Percentiles rank a stretch among this genome's conserved stretches.
Evolutionary conservation across 2,113 vertebrate species (phyloP).

Genomic region (Lophochroa leadbeateri): DNA sequence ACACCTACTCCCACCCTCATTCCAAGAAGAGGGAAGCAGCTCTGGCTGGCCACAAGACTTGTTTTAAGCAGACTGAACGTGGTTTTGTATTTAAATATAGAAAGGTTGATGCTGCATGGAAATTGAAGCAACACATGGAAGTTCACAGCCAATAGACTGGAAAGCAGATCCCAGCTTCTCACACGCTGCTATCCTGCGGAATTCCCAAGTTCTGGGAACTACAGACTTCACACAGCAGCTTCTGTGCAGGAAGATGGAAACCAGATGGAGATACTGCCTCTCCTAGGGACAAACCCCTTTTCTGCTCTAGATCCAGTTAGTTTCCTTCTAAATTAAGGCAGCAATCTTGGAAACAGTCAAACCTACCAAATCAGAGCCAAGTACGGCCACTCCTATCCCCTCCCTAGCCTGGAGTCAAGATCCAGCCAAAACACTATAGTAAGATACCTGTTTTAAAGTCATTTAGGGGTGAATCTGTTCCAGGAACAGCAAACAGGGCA

Average conservation of each 20-base stretch:
- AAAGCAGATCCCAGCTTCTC: not conserved
- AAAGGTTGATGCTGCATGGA: not conserved
- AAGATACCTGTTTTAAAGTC: not conserved
- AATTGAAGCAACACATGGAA: not conserved
- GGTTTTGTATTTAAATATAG: rapidly evolving
- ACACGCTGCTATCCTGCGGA: not conserved
- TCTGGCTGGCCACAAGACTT: not conserved
- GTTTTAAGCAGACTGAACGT: not conserved
- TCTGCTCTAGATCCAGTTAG: not conserved
- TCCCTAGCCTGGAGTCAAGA: not conserved
- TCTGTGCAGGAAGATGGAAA: not conserved
- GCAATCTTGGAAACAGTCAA: not conserved
- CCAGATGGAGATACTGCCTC: not conserved
- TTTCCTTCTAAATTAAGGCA: not conserved
- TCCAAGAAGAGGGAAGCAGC: not conserved
- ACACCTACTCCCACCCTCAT: not conserved
- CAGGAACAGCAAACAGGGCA: not conserved
- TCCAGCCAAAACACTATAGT: not conserved
- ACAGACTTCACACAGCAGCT: not conserved
- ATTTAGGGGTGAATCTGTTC: not conserved
- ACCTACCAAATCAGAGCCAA: not conserved
- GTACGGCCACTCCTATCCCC: not conserved
- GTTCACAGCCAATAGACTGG: not conserved
- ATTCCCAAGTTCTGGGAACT: not conserved
- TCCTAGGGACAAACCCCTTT: not conserved